Evolutionary conservation across 2,888 invertebrate species (phyloP).

Genomic region (Limenitis camilla): DNA sequence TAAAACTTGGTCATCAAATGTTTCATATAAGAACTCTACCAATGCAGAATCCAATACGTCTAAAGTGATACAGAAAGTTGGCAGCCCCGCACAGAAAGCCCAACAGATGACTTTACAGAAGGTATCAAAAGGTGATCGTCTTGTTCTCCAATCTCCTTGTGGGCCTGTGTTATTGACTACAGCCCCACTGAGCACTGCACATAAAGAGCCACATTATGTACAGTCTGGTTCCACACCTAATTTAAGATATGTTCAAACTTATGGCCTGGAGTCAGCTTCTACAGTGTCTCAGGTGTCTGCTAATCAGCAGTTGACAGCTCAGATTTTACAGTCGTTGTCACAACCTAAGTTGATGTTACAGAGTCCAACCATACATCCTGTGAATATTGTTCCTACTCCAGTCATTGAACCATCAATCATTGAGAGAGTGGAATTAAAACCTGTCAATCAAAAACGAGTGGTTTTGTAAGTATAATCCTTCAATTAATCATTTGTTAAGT

Average conservation of each 20-base stretch:
- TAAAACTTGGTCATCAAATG: conserved; percentile 60
- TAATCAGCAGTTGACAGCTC: conserved; percentile 77
- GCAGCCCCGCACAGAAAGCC: conserved; percentile 58
- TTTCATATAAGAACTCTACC: conserved; percentile 57
- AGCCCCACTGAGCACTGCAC: conserved; percentile 52
- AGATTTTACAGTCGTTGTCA: conserved; percentile 75
- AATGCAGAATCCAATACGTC: conserved; percentile 56
- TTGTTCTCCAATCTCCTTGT: conserved; percentile 63
- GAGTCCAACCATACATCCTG: conserved; percentile 34
- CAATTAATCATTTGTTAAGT: not conserved
- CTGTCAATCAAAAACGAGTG: conserved; percentile 55
- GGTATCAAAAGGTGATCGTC: conserved; percentile 57
- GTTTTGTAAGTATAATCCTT: conserved; percentile 54
- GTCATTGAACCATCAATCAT: conserved; percentile 28
- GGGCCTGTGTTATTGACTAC: conserved; percentile 64
- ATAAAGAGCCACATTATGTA: conserved; percentile 69
- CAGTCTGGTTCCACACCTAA: conserved; percentile 64
- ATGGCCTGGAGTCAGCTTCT: conserved; percentile 52
- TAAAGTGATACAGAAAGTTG: conserved; percentile 65
- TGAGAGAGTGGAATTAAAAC: conserved; percentile 46
- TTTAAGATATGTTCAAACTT: conserved; percentile 62
- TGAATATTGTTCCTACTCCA: conserved; percentile 35
- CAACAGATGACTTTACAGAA: conserved; percentile 47
- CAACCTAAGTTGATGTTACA: conserved; percentile 62
- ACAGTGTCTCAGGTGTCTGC: conserved; percentile 70